Base-by-base conservation (phyloP, 1,140 invertebrate species). In the Drosophila kanapiae region DNA sequence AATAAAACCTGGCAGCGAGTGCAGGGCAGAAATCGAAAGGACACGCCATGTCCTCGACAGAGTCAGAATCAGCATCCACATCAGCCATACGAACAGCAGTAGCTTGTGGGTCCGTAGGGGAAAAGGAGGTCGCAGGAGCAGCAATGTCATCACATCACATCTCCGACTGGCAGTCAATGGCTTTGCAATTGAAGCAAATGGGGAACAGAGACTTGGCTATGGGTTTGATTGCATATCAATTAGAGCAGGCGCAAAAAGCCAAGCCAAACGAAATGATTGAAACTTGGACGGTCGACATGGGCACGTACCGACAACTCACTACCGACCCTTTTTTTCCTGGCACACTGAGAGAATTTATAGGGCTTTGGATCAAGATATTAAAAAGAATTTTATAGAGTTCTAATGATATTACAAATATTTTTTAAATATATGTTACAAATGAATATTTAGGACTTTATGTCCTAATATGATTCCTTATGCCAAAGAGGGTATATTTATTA, bases 251-350 rank as follows among this genome's bases (percentile, higher is more conserved):
- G 84, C 84, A 88, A 90, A 88, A 90, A 88, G 76, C 78, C 84
- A 78, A 84, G 64, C 80, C 84, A 90, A 90, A 90, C 84, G 84
- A 90, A 88, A 88, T 88, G 85, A 88, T 88, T 88, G 84, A 88
- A 87, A 88, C 85, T 80, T 78, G 80, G 78, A 87, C 77, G 78
- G 83, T 49, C 82, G 45, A 77, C 72, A 81, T 72, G 68, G 64
- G 81, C 77, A 78, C 62, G 72, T 79, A 79, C 67, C 40, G 38
- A 14, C 51, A 51, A n/a, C 75, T 51, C 60, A 65, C 48, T 35
- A 6, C 16, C 11, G 11, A 27, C 35, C 18, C 18, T 29, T 35
- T 35, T 53, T 56, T 27, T 18, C 9, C 37, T 3, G 2, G 2
- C 7, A 37, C 67, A 68, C 67, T 23, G 67, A 10, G 18, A 10